A percentile compares a stretch with the other conserved stretches of the same genome.
Conservation (phyloP, 1,140 invertebrate genomes). For the Brachionus sp. region DNA sequence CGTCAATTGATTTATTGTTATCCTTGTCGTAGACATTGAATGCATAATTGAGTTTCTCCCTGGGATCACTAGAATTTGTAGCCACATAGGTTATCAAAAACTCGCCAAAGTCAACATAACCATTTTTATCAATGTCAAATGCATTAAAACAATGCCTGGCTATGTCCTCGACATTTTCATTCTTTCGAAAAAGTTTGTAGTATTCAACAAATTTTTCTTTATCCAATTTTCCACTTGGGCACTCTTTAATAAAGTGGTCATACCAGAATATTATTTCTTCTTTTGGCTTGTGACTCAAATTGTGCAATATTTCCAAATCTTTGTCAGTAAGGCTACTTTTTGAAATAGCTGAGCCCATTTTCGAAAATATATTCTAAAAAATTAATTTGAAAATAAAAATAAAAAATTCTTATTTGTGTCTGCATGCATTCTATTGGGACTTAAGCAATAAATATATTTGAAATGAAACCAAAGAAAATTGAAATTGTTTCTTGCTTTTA, state of each 20-base stretch:
- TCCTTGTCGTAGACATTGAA: slow-evolving; percentile 44
- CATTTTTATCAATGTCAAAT: slow-evolving; percentile 43
- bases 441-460: neutral
- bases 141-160: slow-evolving; percentile 19
- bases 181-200: slow-evolving; percentile 26
- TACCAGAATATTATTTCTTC: slow-evolving; percentile 40
- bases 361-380: neutral
- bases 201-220: slow-evolving; percentile 29
- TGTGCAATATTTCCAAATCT: slow-evolving; percentile 32
- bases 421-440: neutral
- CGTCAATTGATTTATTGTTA: slow-evolving; percentile 39
- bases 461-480: neutral
- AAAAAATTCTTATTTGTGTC: neutral
- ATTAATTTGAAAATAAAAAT: neutral
- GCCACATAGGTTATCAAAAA: slow-evolving; percentile 41
- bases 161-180: slow-evolving; percentile 36
- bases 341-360: slow-evolving; percentile 12
- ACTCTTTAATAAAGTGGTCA: slow-evolving; percentile 23
- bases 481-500: neutral
- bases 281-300: slow-evolving; percentile 37
- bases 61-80: neutral
- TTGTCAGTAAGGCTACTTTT: slow-evolving; percentile 32
- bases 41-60: slow-evolving; percentile 36
- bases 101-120: slow-evolving; percentile 45
- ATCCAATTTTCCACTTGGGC: slow-evolving; percentile 35